Conservation (phyloP, 2,888 invertebrate genomes). For the Apodemia hepburni region DNA sequence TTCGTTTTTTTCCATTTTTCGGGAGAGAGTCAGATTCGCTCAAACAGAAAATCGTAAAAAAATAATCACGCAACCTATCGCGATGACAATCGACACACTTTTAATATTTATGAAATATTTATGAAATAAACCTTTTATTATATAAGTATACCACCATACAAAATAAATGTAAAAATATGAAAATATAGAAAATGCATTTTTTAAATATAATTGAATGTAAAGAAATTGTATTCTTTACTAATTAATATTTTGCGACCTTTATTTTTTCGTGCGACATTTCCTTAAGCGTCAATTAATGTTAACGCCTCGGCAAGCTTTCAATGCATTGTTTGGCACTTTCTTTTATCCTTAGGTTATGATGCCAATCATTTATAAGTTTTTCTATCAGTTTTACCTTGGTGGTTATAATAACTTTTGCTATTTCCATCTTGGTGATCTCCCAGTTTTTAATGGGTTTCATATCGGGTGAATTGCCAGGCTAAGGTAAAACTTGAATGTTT, state of each 20-base stretch:
- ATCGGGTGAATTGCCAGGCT: constrained; percentile 30
- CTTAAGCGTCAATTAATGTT: constrained; percentile 7
- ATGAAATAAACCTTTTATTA: no score
- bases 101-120: neutral
- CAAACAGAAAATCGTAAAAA: constrained; percentile 2
- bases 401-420: constrained; percentile 29
- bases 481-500: constrained; percentile 15
- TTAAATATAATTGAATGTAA: neutral
- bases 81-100: neutral
- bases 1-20: neutral
- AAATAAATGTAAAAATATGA: no score
- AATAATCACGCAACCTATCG: neutral
- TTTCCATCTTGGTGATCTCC: constrained; percentile 32
- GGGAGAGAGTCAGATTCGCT: neutral
- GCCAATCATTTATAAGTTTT: constrained; percentile 19
- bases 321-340: constrained; percentile 18
- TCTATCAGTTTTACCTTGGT: constrained; percentile 17
- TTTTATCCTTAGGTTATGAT: constrained; percentile 3
- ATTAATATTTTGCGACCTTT: neutral
- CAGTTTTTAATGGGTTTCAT: constrained; percentile 28
- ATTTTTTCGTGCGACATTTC: no score
- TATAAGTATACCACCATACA: no score
- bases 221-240: no score
- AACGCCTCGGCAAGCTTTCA: constrained; percentile 22
- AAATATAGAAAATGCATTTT: no score